Conservation (phyloP, 2,113 vertebrate species). For the Noctilio leporinus region DNA sequence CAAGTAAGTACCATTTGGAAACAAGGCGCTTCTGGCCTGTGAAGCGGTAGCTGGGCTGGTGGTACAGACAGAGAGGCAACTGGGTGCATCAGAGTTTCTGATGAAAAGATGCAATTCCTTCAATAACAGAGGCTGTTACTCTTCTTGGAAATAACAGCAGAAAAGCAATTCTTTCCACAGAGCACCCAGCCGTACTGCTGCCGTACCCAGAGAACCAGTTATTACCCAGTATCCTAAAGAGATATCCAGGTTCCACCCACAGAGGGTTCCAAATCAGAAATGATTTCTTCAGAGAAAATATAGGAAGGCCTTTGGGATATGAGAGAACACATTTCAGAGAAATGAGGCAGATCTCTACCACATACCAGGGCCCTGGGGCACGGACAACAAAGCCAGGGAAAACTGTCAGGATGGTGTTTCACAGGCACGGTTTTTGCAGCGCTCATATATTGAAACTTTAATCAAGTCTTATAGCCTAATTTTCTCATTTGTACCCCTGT, state of each 20-base stretch:
- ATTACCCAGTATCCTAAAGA: slow-evolving; percentile 12
- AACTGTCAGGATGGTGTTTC: background rate
- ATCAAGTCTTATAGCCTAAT: slow-evolving; percentile 43
- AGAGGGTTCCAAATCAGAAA: slow-evolving; percentile 24
- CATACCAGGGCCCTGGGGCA: background rate
- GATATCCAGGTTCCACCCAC: slow-evolving; percentile 17
- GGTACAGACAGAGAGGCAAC: slow-evolving; percentile 13
- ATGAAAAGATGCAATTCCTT: slow-evolving; percentile 46
- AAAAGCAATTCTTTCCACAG: slow-evolving; percentile 31
- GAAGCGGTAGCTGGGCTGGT: background rate
- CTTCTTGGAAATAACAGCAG: slow-evolving; percentile 51
- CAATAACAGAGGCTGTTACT: slow-evolving; percentile 52
- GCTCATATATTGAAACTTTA: slow-evolving; percentile 34
- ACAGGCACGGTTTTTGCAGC: background rate
- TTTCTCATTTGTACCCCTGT: slow-evolving; percentile 38
- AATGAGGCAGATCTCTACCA: slow-evolving; percentile 12
- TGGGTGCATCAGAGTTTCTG: background rate
- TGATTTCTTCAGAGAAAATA: slow-evolving; percentile 33
- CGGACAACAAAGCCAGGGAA: background rate
- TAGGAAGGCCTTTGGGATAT: slow-evolving; percentile 8
- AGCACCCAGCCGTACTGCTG: slow-evolving; percentile 23
- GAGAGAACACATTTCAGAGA: background rate
- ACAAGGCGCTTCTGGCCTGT: background rate
- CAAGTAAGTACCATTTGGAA: slow-evolving; percentile 34
- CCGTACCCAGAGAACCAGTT: slow-evolving; percentile 36